A percentile compares a stretch with the other conserved stretches of the same genome.
Evolutionary conservation across 2,888 invertebrate species (phyloP).

Genomic region (Philereme vetulata): DNA sequence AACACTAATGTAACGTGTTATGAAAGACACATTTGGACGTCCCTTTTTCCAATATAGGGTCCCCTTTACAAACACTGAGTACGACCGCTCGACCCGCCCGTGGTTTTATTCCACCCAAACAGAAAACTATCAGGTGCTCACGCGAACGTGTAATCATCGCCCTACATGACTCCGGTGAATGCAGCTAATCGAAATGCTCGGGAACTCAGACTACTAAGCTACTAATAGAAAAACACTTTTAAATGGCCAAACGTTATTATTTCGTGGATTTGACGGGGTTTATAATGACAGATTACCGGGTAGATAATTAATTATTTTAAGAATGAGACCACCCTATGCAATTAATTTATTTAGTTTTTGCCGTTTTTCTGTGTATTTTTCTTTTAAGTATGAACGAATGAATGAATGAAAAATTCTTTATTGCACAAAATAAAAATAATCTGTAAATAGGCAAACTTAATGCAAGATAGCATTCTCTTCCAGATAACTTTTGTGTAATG

Average conservation of each 20-base stretch:
- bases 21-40: slow-evolving; percentile 16
- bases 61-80: slow-evolving; percentile 25
- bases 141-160: slow-evolving; percentile 75
- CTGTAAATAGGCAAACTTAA: too few relatives aligned
- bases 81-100: slow-evolving; percentile 21
- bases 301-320: too few relatives aligned
- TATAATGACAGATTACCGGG: background rate
- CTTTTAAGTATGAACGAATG: too few relatives aligned
- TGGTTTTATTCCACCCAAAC: slow-evolving; percentile 50
- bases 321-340: too few relatives aligned
- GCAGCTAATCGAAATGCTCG: slow-evolving; percentile 67
- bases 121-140: slow-evolving; percentile 47
- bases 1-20: slow-evolving; percentile 22
- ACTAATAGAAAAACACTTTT: too few relatives aligned
- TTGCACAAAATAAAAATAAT: too few relatives aligned
- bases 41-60: slow-evolving; percentile 26
- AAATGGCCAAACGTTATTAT: slow-evolving; percentile 24
- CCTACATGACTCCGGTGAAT: slow-evolving; percentile 59
- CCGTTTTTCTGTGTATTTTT: too few relatives aligned
- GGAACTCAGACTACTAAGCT: slow-evolving; percentile 22
- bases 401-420: too few relatives aligned
- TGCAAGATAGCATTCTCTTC: too few relatives aligned
- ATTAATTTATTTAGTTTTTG: too few relatives aligned
- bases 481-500: too few relatives aligned
- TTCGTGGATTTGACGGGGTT: slow-evolving; percentile 21